phyloP scores from a whole-genome alignment of 2,888 invertebrate species.

The Lapara coniferarum region DNA sequence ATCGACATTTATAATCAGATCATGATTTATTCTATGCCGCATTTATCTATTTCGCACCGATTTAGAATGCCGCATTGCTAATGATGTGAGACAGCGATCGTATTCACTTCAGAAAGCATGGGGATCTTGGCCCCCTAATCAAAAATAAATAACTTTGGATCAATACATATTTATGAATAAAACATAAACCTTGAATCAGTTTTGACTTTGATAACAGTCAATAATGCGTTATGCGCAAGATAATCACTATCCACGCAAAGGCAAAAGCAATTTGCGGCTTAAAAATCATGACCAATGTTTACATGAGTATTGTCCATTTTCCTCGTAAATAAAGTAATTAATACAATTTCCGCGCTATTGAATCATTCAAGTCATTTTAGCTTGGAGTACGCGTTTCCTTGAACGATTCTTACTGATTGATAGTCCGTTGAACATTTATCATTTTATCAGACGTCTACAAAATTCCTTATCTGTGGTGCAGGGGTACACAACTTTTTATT shows the following conservation, averaged over 20 bases:
- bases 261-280: not conserved
- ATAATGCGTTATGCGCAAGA: too few relatives aligned
- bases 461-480: not conserved
- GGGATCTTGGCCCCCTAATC: too few relatives aligned
- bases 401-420: constrained; percentile 1
- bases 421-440: constrained; percentile 23
- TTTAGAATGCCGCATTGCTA: too few relatives aligned
- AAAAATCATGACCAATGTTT: not conserved
- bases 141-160: too few relatives aligned
- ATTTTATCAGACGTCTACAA: constrained; percentile 26
- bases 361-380: not conserved
- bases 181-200: too few relatives aligned
- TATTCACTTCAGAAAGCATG: too few relatives aligned
- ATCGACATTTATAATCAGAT: not conserved
- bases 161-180: too few relatives aligned
- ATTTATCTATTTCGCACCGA: too few relatives aligned
- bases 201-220: too few relatives aligned
- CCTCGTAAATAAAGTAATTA: not conserved
- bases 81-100: too few relatives aligned
- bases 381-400: constrained; percentile 9
- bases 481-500: constrained; percentile 2
- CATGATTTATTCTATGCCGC: not conserved
- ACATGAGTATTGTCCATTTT: not conserved
- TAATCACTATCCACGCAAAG: not conserved
- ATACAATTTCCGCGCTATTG: not conserved